Percentiles rank a stretch among this genome's conserved stretches.
Conservation (phyloP, 2,113 vertebrate species). For the Amphiprion ocellaris region DNA sequence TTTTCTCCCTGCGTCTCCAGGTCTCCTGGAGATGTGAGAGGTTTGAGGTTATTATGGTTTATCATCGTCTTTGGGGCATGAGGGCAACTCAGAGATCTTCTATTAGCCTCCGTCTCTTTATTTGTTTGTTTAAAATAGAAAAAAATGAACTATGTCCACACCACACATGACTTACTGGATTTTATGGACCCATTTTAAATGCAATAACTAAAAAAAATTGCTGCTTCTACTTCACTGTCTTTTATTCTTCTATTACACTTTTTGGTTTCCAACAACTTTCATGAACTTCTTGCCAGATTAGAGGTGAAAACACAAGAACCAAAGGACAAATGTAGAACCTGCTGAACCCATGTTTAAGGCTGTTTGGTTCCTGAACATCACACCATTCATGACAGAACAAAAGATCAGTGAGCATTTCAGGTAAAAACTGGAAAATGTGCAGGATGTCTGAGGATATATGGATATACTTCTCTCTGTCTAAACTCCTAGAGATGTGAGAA, state of each 20-base stretch:
- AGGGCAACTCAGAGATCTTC: not conserved
- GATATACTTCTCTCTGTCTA: constrained; percentile 14
- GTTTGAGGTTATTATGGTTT: constrained; percentile 15
- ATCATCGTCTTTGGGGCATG: not conserved
- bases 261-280: no score
- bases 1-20: constrained; percentile 15
- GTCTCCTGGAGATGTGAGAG: constrained; percentile 39
- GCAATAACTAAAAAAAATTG: no score
- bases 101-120: not conserved
- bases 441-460: constrained; percentile 26
- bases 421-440: not conserved
- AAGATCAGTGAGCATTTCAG: not conserved
- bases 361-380: not conserved
- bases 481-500: constrained; percentile 1
- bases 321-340: no score
- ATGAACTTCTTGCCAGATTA: no score
- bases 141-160: no score
- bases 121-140: no score
- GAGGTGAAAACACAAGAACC: no score
- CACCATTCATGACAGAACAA: not conserved
- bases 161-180: no score
- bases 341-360: not conserved
- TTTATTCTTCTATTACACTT: not conserved
- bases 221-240: no score
- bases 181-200: no score